These are phyloP conservation scores for Alcedo quadribrachys DNA, from an alignment of 2,797 vertebrate species.

Conservation along the genomic window DNA sequence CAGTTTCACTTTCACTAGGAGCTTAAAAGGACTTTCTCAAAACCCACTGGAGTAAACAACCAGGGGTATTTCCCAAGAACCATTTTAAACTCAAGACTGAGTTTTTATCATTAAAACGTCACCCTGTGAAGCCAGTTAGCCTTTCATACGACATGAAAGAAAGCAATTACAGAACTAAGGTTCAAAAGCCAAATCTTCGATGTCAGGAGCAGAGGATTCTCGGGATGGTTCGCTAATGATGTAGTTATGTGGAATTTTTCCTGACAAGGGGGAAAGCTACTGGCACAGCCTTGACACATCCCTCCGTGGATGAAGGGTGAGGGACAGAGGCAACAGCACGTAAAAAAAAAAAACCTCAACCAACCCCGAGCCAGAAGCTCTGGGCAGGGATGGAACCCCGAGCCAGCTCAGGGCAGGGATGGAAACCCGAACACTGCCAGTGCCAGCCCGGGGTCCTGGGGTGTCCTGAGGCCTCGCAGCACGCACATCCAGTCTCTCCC, in stretches of 20 bases:
- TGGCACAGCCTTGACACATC: fast-evolving
- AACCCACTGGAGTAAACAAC: not conserved
- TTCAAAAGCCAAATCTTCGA: fast-evolving
- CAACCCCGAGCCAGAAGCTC: not conserved
- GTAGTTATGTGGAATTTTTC: not conserved
- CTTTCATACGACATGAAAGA: fast-evolving
- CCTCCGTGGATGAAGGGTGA: fast-evolving
- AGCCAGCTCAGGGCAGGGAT: not conserved
- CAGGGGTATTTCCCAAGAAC: not conserved
- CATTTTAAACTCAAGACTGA: not conserved
- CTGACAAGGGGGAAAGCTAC: not conserved
- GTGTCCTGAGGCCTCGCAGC: not conserved
- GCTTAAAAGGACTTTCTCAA: not conserved
- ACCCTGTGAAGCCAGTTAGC: not conserved
- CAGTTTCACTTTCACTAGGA: not conserved
- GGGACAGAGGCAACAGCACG: fast-evolving
- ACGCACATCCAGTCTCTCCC: not conserved
- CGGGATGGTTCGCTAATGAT: not conserved
- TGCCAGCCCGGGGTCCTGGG: not conserved
- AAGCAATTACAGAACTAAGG: not conserved
- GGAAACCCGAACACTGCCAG: fast-evolving
- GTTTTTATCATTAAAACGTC: not conserved
- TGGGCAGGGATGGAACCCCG: fast-evolving
- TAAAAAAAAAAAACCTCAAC: not conserved
- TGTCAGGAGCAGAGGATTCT: not conserved